Percentiles rank a stretch among this genome's conserved stretches.
phyloP scores from a whole-genome alignment of 2,113 vertebrate species.

The Ceyx cyanopectus region DNA sequence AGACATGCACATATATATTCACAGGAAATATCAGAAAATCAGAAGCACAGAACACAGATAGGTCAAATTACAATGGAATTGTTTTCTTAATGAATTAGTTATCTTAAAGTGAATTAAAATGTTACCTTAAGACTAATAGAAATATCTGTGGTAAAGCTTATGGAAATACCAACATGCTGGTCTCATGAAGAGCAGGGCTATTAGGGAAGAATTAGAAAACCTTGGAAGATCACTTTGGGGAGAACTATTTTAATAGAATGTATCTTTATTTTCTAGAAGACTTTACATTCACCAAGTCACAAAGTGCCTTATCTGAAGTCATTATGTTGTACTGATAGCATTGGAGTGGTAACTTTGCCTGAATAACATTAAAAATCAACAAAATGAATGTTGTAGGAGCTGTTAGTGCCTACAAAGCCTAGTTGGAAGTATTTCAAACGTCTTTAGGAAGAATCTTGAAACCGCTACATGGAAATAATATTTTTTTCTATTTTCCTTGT shows the following conservation, averaged over 20 bases:
- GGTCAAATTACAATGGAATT: background rate
- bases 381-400: background rate
- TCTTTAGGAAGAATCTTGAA: background rate
- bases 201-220: background rate
- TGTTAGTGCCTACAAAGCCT: background rate
- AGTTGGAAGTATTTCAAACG: background rate
- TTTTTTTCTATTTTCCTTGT: background rate
- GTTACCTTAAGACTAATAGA: background rate
- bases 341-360: background rate
- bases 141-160: background rate
- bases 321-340: background rate
- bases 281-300: background rate
- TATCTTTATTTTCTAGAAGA: background rate
- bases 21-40: background rate
- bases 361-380: background rate
- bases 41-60: background rate
- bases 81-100: background rate
- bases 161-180: background rate
- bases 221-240: background rate
- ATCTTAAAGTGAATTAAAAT: background rate
- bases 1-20: background rate
- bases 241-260: background rate
- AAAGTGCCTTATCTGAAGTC: background rate
- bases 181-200: background rate
- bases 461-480: accelerated